Base-by-base conservation (phyloP, 1,140 invertebrate genomes). In the Trichonephila inaurata region DNA sequence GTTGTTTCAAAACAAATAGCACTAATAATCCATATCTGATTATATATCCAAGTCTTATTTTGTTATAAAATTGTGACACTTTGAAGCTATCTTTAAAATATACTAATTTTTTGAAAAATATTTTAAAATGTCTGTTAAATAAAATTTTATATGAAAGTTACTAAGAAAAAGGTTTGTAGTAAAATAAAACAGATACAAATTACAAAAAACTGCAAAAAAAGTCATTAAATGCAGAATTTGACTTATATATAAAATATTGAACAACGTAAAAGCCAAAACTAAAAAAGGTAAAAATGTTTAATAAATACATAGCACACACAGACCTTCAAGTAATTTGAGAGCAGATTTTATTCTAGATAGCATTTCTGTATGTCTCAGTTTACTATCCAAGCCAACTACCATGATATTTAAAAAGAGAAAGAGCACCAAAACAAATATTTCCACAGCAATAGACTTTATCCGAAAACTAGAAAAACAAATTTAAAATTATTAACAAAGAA, bases 361-460 rank as follows among this genome's bases (percentile, higher is more conserved):
- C 82, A 97, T 97, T 96, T 98, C 97, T 83, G 96, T 96, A 91
- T 97, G 96, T 82, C 97, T 96, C 91, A 97, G 95, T 95, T 96
- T 96, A 95, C 97, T 97, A 94, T 98, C 97, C 94, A 96, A 97
- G 64, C 96, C 95, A 33, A 97, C 97, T 94, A 97, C 95, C 94
- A 95, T 95, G 44, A 97, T 95, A 95, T 97, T 97, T 40, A 97
- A 95, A 33, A 96, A 66, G 64, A 97, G 95, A 82, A 96, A 95
- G 61, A 96, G 94, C 83, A 96, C 95, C 40, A 97, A 95, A 28
- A 96, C 95, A 89, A 96, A 92, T 94, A 95, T 96, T 95, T 96
- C 96, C n/a, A 95, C 96, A 21, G 95, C 95, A 92, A 96, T 95
- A 95, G 95, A 95, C 72, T 95, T 95, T 95, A 95, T 95, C 94